phyloP scores from a whole-genome alignment of 64 coral and sea anemone genomes.

The Acropora yongei region DNA sequence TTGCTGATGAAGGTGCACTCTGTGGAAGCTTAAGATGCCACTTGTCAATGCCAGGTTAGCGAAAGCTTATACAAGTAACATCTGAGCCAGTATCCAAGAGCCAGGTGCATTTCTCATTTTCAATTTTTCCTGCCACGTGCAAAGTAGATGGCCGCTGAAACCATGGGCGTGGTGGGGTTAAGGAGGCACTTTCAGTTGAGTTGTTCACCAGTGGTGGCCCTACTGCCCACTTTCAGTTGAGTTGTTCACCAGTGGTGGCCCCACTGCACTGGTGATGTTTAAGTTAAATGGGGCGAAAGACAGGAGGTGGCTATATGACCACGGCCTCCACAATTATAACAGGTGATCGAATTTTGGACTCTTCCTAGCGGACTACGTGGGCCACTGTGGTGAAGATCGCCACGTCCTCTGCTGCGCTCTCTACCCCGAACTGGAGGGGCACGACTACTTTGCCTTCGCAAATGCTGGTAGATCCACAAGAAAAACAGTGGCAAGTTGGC shows the following conservation, averaged over 20 bases:
- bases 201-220: too few relatives aligned
- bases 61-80: conserved; percentile 43
- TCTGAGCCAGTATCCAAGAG: conserved; percentile 60
- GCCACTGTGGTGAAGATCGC: too few relatives aligned
- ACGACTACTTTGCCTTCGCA: too few relatives aligned
- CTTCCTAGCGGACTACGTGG: background rate
- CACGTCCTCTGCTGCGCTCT: too few relatives aligned
- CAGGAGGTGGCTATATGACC: background rate
- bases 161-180: background rate
- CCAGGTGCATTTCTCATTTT: conserved; percentile 54
- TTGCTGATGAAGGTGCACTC: background rate
- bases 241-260: too few relatives aligned
- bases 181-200: background rate
- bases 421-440: too few relatives aligned
- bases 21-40: conserved; percentile 10
- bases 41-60: conserved; percentile 33
- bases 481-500: too few relatives aligned
- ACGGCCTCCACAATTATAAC: conserved; percentile 42
- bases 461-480: too few relatives aligned
- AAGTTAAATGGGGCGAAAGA: conserved; percentile 64
- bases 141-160: conserved; percentile 27
- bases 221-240: background rate
- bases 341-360: conserved; percentile 17
- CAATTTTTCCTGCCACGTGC: too few relatives aligned
- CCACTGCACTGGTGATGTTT: too few relatives aligned